These are phyloP conservation scores for Lasioglossum oenotherae DNA, from an alignment of 2,888 invertebrate genomes.

Conservation along the genomic window DNA sequence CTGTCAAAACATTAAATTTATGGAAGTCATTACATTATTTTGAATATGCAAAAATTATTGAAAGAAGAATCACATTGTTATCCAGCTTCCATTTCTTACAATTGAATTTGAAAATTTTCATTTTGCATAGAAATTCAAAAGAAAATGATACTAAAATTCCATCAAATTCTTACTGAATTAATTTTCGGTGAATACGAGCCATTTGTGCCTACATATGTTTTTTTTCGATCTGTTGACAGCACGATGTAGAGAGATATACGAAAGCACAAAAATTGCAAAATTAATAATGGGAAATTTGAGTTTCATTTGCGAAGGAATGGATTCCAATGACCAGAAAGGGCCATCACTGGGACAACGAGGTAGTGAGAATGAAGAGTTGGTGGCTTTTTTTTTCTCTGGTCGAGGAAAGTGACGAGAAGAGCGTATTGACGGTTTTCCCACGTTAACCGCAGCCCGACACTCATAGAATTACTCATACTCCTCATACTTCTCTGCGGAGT, in stretches of 20 bases:
- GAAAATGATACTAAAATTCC: not conserved
- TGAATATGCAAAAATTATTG: too few species aligned
- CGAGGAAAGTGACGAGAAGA: constrained; percentile 3
- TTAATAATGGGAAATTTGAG: not conserved
- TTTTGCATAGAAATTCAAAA: too few species aligned
- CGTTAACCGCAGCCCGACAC: not conserved
- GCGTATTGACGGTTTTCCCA: not conserved
- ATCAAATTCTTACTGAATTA: not conserved
- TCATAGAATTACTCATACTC: not conserved
- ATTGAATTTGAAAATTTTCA: too few species aligned
- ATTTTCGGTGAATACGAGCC: not conserved
- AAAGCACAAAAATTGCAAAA: not conserved
- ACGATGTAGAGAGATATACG: not conserved
- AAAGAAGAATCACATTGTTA: too few species aligned
- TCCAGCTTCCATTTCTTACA: too few species aligned
- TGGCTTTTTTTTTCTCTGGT: not conserved
- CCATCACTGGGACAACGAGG: not conserved
- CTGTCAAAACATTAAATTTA: too few species aligned
- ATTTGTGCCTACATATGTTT: not conserved
- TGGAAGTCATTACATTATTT: too few species aligned
- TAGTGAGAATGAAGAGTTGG: not conserved
- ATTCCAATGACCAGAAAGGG: not conserved
- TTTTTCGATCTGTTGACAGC: not conserved
- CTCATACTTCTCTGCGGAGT: constrained; percentile 18
- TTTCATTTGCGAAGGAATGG: not conserved